These are phyloP conservation scores for Sciurus vulgaris DNA, from an alignment of 2,797 vertebrate species.

Conservation along the genomic window DNA sequence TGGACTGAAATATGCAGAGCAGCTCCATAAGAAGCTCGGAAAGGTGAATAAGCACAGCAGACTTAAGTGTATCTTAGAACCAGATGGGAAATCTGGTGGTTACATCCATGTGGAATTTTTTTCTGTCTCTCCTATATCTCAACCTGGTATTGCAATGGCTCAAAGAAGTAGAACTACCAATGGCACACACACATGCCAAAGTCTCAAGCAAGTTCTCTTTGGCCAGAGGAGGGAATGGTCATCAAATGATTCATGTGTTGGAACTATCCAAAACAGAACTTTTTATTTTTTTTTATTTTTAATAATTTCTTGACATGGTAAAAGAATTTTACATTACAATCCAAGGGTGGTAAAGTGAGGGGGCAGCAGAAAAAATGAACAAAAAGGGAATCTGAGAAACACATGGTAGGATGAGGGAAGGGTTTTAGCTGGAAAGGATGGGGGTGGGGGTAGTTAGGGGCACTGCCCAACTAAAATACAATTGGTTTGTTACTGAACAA, in stretches of 20 bases:
- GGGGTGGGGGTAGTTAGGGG: not conserved
- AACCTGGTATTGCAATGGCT: not conserved
- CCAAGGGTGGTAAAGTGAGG: conserved; percentile 66
- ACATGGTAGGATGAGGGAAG: conserved; percentile 69
- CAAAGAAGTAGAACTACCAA: not conserved
- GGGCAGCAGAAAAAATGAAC: conserved; percentile 77
- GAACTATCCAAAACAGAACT: not conserved
- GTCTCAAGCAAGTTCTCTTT: not conserved
- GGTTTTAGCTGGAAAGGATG: conserved; percentile 47
- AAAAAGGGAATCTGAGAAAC: conserved; percentile 86
- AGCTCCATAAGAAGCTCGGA: not conserved
- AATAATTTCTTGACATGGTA: conserved; percentile 90
- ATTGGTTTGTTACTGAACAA: conserved; percentile 88
- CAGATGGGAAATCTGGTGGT: not conserved
- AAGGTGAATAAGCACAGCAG: not conserved
- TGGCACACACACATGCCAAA: not conserved
- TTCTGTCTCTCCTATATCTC: not conserved
- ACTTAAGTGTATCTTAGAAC: not conserved
- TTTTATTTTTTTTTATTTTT: conserved; percentile 81
- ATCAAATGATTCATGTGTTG: not conserved
- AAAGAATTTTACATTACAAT: conserved; percentile 89
- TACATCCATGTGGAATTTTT: not conserved
- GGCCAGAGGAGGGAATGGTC: not conserved
- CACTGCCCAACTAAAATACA: conserved; percentile 84
- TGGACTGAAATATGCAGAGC: not conserved